Conservation (phyloP, 1,140 invertebrate genomes). For the Drosophila parabipectinata region DNA sequence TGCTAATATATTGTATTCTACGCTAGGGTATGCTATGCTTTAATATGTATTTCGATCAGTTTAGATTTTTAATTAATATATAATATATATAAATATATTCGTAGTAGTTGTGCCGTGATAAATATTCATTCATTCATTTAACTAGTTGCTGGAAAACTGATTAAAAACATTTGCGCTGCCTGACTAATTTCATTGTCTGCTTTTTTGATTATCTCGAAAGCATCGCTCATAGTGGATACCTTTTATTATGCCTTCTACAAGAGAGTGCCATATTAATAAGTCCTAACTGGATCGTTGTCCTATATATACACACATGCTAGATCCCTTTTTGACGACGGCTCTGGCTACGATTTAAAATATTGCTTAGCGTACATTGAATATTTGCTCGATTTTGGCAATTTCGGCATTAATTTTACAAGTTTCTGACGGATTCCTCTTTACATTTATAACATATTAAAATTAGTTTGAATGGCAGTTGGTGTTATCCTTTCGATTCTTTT, state of each 20-base stretch:
- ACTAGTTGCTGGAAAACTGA: conserved; percentile 60
- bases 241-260: conserved; percentile 21
- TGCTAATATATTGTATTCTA: conserved; percentile 44
- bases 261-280: conserved; percentile 60
- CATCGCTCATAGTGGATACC: conserved; percentile 52
- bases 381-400: conserved; percentile 59
- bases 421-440: conserved; percentile 68
- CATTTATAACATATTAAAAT: conserved; percentile 63
- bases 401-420: conserved; percentile 50
- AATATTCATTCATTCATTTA: conserved; percentile 70
- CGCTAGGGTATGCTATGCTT: conserved; percentile 43
- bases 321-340: conserved; percentile 11
- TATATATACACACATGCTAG: conserved; percentile 52
- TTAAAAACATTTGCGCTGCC: conserved; percentile 60
- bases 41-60: conserved; percentile 48
- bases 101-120: conserved; percentile 51
- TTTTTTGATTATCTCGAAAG: conserved; percentile 74
- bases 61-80: conserved; percentile 46
- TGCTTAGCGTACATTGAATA: conserved; percentile 71
- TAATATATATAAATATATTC: conserved; percentile 16
- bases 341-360: conserved; percentile 68
- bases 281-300: conserved; percentile 30
- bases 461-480: conserved; percentile 72
- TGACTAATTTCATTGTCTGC: conserved; percentile 75
- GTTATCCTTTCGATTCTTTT: conserved; percentile 36